Evolutionary conservation across 2,888 invertebrate genomes (phyloP).

Genomic region (Agrochola lychnidis): DNA sequence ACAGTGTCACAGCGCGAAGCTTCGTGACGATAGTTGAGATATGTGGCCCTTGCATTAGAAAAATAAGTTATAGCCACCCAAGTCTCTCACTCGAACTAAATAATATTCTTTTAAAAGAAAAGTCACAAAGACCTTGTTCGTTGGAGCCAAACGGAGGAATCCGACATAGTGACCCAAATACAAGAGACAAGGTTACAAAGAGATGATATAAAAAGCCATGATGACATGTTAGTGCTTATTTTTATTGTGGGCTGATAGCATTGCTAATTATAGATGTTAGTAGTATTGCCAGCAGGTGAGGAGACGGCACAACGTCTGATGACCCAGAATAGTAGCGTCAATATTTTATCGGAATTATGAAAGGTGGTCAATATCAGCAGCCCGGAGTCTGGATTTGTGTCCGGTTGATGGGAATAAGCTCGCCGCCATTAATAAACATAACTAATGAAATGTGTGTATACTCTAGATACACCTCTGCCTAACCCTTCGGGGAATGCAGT

Average conservation of each 20-base stretch:
- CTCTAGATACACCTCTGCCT: too few species aligned
- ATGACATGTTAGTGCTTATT: slow-evolving; percentile 53
- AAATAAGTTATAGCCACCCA: background rate
- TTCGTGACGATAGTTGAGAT: background rate
- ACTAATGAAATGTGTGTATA: too few species aligned
- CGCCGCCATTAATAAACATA: too few species aligned
- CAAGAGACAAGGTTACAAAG: slow-evolving; percentile 51
- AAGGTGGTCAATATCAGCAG: background rate
- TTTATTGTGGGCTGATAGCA: slow-evolving; percentile 53
- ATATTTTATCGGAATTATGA: background rate
- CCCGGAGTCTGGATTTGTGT: too few species aligned
- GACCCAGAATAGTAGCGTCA: slow-evolving; percentile 9
- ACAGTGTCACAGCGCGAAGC: background rate
- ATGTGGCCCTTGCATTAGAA: background rate
- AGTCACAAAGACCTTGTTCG: slow-evolving; percentile 44
- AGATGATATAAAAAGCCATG: slow-evolving; percentile 53
- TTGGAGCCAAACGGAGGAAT: slow-evolving; percentile 22
- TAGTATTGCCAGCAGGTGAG: slow-evolving; percentile 35
- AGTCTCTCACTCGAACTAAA: background rate
- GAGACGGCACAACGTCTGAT: slow-evolving; percentile 19
- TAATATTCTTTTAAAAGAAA: slow-evolving; percentile 34
- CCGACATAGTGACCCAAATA: slow-evolving; percentile 59
- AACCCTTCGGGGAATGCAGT: too few species aligned
- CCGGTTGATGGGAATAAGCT: too few species aligned
- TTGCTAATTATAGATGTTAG: slow-evolving; percentile 44